Evolutionary conservation across 2,888 invertebrate genomes (phyloP).

Genomic region (Tyria jacobaeae): DNA sequence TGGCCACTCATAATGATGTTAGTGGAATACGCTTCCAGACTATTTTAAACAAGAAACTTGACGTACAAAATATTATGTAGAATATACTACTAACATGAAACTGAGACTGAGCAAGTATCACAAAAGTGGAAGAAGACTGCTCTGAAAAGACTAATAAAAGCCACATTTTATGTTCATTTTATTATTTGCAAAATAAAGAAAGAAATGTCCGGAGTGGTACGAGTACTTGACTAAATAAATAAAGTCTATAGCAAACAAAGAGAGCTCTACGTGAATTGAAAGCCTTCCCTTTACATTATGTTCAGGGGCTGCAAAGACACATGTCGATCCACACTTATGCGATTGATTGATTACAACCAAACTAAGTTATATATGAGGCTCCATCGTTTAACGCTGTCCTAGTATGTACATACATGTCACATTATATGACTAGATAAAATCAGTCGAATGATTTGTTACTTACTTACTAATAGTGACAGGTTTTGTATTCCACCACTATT

Average conservation of each 20-base stretch:
- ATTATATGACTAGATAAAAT: not conserved
- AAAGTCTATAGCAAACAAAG: conserved; percentile 39
- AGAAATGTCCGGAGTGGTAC: conserved; percentile 22
- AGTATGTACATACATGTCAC: not conserved
- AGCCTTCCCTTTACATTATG: conserved; percentile 37
- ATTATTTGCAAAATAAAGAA: conserved; percentile 44
- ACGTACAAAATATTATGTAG: conserved; percentile 14
- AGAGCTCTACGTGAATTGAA: conserved; percentile 37
- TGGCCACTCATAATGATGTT: conserved; percentile 15
- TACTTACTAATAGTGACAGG: not conserved
- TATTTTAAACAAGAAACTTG: conserved; percentile 1
- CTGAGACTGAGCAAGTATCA: conserved; percentile 15
- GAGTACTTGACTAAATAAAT: conserved; percentile 41
- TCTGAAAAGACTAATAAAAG: conserved; percentile 25
- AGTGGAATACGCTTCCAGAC: conserved; percentile 10
- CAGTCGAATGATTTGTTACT: not conserved
- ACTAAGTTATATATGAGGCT: conserved; percentile 23
- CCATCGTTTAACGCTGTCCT: conserved; percentile 15
- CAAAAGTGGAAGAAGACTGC: conserved; percentile 23
- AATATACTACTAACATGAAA: conserved; percentile 17
- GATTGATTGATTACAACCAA: conserved; percentile 45
- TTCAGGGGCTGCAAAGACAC: conserved; percentile 32
- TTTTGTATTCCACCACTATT: not conserved
- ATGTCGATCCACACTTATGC: conserved; percentile 40
- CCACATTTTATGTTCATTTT: conserved; percentile 40